phyloP scores from a whole-genome alignment of 2,888 invertebrate genomes.

The Pterostichus niger region DNA sequence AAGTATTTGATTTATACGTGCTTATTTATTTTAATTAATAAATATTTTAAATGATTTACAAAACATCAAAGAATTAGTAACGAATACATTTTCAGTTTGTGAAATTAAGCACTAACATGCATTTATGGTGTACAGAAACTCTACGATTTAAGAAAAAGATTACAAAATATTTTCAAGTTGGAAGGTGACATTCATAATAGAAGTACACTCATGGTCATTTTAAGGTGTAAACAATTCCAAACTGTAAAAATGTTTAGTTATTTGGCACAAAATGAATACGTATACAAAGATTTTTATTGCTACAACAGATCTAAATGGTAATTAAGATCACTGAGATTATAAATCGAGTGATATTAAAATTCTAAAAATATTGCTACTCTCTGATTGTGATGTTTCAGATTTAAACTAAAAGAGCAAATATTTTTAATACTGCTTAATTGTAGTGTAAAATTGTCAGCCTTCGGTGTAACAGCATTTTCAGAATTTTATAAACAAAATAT shows the following conservation, averaged over 20 bases:
- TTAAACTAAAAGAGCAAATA: background rate
- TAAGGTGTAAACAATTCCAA: constrained; percentile 41
- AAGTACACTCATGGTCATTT: constrained; percentile 36
- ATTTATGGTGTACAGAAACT: background rate
- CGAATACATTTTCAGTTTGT: constrained; percentile 6
- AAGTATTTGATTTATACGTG: constrained; percentile 29
- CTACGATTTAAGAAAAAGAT: background rate
- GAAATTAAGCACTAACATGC: background rate
- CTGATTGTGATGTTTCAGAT: constrained; percentile 31
- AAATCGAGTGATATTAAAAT: background rate
- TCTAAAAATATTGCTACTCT: constrained; percentile 42
- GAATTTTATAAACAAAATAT: constrained; percentile 16
- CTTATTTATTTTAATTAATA: constrained; percentile 32
- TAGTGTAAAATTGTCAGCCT: constrained; percentile 12
- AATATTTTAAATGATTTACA: constrained; percentile 41
- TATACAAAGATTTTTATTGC: constrained; percentile 55
- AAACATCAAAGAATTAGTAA: constrained; percentile 34
- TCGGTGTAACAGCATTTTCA: constrained; percentile 19
- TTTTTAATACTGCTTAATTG: constrained; percentile 30
- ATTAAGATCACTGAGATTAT: constrained; percentile 5
- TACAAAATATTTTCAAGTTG: constrained; percentile 30
- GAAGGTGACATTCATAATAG: constrained; percentile 20
- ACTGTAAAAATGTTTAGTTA: constrained; percentile 37
- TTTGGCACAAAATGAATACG: constrained; percentile 66
- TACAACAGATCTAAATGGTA: constrained; percentile 46